Conservation (phyloP, 1,140 invertebrate genomes). For the Leptonema lineaticorne region DNA sequence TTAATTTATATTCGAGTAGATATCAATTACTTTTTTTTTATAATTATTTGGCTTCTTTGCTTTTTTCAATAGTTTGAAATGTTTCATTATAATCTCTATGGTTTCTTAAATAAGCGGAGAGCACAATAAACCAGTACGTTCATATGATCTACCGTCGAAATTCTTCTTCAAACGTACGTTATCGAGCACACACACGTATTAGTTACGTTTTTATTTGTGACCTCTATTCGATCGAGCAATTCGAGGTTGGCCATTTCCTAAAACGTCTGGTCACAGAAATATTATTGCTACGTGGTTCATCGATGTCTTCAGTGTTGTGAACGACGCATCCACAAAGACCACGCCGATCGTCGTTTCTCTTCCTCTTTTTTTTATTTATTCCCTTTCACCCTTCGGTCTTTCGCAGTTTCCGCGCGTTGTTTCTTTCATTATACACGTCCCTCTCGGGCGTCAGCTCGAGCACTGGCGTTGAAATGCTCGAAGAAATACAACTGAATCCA, state of each 20-base stretch:
- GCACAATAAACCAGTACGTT: too few species aligned
- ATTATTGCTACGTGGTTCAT: background rate
- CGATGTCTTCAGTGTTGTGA: background rate
- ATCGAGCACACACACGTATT: background rate
- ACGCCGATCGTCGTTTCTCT: background rate
- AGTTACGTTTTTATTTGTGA: background rate
- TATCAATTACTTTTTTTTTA: background rate
- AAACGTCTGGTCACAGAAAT: background rate
- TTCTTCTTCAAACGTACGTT: background rate
- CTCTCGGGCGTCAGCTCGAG: background rate
- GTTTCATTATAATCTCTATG: background rate
- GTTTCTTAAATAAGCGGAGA: too few species aligned
- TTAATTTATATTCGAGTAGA: too few species aligned
- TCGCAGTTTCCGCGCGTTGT: too few species aligned
- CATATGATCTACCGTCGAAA: too few species aligned
- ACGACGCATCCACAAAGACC: background rate
- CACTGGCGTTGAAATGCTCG: background rate
- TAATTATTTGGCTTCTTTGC: background rate
- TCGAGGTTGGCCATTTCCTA: background rate
- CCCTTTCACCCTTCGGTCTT: too few species aligned
- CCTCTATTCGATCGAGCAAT: background rate
- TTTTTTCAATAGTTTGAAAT: background rate
- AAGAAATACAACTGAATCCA: background rate
- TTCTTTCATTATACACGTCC: too few species aligned
- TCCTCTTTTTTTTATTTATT: background rate